These are phyloP conservation scores for Chaetodon trifascialis DNA, from an alignment of 2,113 vertebrate species.

Conservation along the genomic window DNA sequence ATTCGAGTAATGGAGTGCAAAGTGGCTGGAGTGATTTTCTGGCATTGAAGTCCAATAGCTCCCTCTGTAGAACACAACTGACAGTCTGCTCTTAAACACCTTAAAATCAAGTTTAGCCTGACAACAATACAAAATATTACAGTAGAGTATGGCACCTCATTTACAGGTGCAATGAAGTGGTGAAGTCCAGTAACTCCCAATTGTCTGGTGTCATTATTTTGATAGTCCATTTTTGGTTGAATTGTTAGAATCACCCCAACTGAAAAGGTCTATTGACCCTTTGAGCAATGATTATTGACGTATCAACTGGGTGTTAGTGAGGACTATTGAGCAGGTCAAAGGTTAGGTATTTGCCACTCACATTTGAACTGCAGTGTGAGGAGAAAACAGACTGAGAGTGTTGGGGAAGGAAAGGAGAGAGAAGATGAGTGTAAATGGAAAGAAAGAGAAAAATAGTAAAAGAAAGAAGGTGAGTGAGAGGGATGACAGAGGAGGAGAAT, in stretches of 20 bases:
- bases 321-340: slow-evolving; percentile 29
- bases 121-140: not conserved
- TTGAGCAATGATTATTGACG: slow-evolving; percentile 37
- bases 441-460: not conserved
- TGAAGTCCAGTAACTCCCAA: slow-evolving; percentile 32
- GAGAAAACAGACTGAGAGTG: not conserved
- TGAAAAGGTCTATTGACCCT: slow-evolving; percentile 40
- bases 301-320: not conserved
- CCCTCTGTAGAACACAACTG: not conserved
- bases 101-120: not conserved
- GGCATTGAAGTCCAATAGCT: not conserved
- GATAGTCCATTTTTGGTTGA: slow-evolving; percentile 43
- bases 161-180: slow-evolving; percentile 20
- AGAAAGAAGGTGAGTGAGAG: not conserved
- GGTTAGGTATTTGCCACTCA: slow-evolving; percentile 39
- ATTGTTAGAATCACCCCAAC: slow-evolving; percentile 38
- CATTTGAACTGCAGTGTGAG: not conserved
- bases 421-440: not conserved
- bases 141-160: not conserved
- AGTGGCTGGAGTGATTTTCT: not conserved
- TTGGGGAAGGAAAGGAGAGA: not conserved
- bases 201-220: slow-evolving; percentile 53
- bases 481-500: not conserved
- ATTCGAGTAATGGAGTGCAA: not conserved
- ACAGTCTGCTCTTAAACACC: not conserved